These are phyloP conservation scores for Melipona beecheii DNA, from an alignment of 2,888 invertebrate species.

Conservation along the genomic window DNA sequence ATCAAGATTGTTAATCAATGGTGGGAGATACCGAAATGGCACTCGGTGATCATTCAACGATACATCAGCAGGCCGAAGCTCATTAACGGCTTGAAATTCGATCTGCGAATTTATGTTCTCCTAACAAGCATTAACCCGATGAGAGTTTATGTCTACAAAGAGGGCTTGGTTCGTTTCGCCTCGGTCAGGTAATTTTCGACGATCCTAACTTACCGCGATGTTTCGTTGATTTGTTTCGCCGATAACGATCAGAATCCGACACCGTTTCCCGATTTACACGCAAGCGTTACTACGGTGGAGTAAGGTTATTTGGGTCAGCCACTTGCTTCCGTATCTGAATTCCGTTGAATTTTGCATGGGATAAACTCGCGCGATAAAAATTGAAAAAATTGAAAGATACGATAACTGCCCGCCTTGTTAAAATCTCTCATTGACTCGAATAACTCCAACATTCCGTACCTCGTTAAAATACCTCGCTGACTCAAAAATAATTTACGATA, in stretches of 20 bases:
- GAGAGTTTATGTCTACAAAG: constrained; percentile 96
- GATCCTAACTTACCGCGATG: neutral
- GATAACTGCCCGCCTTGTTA: too few species aligned
- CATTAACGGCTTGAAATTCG: constrained; percentile 97
- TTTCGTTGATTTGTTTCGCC: neutral
- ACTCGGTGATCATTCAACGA: constrained; percentile 94
- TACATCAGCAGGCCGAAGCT: constrained; percentile 92
- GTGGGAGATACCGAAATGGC: constrained; percentile 93
- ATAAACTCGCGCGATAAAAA: too few species aligned
- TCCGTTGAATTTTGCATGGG: too few species aligned
- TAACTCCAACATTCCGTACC: too few species aligned
- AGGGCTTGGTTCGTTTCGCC: constrained; percentile 97
- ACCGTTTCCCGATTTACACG: neutral
- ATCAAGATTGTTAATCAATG: constrained; percentile 96
- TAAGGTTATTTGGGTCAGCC: neutral
- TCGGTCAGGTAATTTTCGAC: constrained; percentile 48
- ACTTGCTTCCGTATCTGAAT: too few species aligned
- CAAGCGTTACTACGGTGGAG: neutral
- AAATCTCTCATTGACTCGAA: too few species aligned
- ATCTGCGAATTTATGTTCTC: constrained; percentile 95
- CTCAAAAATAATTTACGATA: neutral
- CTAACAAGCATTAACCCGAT: constrained; percentile 97
- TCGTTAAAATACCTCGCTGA: neutral
- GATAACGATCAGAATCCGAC: neutral
- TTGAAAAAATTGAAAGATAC: too few species aligned